Evolutionary conservation across 1,140 invertebrate species (phyloP), one percentile per base, ranked within the genome.

Genomic region (Conopomorpha cramerella): DNA sequence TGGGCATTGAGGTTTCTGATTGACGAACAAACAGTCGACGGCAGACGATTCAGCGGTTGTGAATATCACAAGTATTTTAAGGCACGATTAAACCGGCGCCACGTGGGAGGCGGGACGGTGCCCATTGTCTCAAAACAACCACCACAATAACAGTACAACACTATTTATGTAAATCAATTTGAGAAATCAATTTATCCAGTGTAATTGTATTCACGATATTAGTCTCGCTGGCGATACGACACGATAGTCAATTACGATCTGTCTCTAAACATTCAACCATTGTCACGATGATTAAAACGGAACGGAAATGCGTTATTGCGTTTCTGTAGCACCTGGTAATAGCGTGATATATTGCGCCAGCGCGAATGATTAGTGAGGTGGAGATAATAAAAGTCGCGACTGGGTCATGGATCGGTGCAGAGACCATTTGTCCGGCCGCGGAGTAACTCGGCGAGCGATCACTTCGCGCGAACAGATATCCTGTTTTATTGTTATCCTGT

Each of bases 21-120:
- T 64, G 60, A 56, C 66, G 66, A 73, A 73, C 62, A 67, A 68
- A 72, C 58, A 66, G 50, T 46, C 40, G 51, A n/a, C n/a, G n/a
- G n/a, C n/a, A n/a, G n/a, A n/a, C n/a, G n/a, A n/a, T n/a, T n/a
- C n/a, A n/a, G n/a, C n/a, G n/a, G n/a, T n/a, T n/a, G n/a, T n/a
- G n/a, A n/a, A n/a, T n/a, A n/a, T n/a, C n/a, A n/a, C n/a, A n/a
- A n/a, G n/a, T n/a, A n/a, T n/a, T n/a, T n/a, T n/a, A n/a, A n/a
- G n/a, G n/a, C n/a, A n/a, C n/a, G n/a, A n/a, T 39, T 43, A 39
- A 42, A 32, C 40, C 44, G 45, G 48, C 25, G 29, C 54, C 54
- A 53, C 54, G 68, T 70, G 65, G 68, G 68, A 46, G 65, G 64
- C 60, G 55, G 65, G 65, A 55, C 54, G 59, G 54, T 44, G 60